These are phyloP conservation scores for Eolophus roseicapilla DNA, from an alignment of 2,113 vertebrate genomes.

Conservation along the genomic window DNA sequence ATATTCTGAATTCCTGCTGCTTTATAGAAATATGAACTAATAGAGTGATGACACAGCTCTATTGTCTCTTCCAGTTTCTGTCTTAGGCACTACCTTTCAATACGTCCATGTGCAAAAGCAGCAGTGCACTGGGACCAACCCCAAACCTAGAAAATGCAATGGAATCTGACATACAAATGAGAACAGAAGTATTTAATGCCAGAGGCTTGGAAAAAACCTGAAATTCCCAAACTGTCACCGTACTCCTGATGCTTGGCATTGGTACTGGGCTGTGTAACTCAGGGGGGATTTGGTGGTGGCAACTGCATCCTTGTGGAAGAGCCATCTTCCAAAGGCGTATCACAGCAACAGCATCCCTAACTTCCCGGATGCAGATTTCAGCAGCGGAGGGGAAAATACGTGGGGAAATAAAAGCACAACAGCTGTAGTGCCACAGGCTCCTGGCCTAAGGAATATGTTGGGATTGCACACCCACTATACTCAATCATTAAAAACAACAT, in stretches of 20 bases:
- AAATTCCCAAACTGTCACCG: neutral
- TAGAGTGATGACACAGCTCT: accelerated
- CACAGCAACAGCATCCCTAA: neutral
- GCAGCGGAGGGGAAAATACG: accelerated
- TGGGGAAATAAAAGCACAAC: neutral
- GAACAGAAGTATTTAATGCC: neutral
- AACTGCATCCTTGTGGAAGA: neutral
- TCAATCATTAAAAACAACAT: constrained; percentile 17
- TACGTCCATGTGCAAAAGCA: neutral
- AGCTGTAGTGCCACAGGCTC: constrained; percentile 40
- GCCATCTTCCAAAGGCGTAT: neutral
- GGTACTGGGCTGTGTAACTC: neutral
- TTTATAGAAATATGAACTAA: neutral
- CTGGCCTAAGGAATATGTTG: neutral
- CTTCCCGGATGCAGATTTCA: neutral
- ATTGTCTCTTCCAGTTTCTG: neutral
- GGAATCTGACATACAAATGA: neutral
- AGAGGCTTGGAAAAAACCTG: neutral
- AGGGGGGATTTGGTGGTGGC: neutral
- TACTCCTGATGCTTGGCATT: neutral
- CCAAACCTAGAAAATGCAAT: accelerated
- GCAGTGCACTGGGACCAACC: neutral
- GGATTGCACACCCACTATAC: neutral
- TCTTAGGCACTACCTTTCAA: neutral
- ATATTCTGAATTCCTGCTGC: neutral